Conservation (phyloP, 2,888 invertebrate species). For the Gibbula magus region DNA sequence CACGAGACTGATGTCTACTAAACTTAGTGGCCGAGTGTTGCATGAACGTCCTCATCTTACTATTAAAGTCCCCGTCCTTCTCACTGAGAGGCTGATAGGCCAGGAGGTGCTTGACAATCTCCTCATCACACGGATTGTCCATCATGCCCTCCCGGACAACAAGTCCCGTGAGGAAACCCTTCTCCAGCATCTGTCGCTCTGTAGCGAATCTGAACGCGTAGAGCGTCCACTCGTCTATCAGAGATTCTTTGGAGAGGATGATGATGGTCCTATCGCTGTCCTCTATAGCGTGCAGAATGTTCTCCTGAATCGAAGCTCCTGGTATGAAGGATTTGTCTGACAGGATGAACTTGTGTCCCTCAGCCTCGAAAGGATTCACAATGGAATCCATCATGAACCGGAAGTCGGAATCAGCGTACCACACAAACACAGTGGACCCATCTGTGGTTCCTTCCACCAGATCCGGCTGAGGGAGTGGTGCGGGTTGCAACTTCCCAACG, state of each 20-base stretch:
- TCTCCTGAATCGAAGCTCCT: conserved; percentile 16
- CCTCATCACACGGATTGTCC: conserved; percentile 2
- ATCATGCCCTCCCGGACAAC: background rate
- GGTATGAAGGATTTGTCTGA: conserved; percentile 23
- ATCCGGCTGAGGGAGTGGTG: background rate
- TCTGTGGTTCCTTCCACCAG: background rate
- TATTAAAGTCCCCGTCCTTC: background rate
- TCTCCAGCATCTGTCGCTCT: conserved; percentile 14
- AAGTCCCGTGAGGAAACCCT: conserved; percentile 2
- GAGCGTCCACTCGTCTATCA: conserved; percentile 9
- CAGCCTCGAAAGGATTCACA: background rate
- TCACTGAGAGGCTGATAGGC: background rate
- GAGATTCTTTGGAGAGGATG: background rate
- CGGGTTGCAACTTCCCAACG: background rate
- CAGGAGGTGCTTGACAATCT: conserved; percentile 5
- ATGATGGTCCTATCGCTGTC: conserved; percentile 13
- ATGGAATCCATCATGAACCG: conserved; percentile 17
- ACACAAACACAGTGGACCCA: conserved; percentile 3
- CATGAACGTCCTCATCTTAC: background rate
- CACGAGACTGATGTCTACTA: background rate
- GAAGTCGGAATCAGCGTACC: conserved; percentile 23
- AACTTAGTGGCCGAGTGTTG: background rate
- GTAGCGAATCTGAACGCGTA: conserved; percentile 14
- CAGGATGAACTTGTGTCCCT: conserved; percentile 1
- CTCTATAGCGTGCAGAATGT: conserved; percentile 16